Percentiles rank a stretch among this genome's conserved stretches.
These are phyloP conservation scores for Pocillopora verrucosa DNA, from an alignment of 64 coral and sea anemone genomes.

Conservation along the genomic window DNA sequence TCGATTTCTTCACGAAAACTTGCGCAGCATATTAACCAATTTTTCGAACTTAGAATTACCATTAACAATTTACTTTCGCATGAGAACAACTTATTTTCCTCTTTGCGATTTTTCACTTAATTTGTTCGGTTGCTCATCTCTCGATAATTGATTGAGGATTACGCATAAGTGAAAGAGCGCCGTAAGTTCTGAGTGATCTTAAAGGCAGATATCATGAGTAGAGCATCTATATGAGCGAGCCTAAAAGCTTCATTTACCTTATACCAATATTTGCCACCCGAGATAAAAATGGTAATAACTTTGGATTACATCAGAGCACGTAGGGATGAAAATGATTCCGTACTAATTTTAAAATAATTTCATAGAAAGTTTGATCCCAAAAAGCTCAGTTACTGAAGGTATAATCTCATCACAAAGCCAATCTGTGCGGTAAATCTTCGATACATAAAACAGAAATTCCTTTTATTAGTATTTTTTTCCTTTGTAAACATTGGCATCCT, in stretches of 20 bases:
- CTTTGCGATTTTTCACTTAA: neutral
- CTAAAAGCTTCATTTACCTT: slow-evolving; percentile 7
- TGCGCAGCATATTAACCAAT: too few relatives aligned
- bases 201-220: slow-evolving; percentile 10
- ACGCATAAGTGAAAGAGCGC: neutral
- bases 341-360: neutral
- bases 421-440: neutral
- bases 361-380: neutral
- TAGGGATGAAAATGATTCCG: neutral
- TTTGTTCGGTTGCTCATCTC: neutral
- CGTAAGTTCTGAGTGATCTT: neutral
- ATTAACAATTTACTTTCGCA: neutral
- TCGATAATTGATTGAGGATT: neutral
- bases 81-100: neutral
- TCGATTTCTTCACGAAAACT: neutral
- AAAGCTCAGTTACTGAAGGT: neutral
- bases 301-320: neutral
- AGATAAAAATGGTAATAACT: slow-evolving; percentile 22
- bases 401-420: neutral
- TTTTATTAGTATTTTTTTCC: neutral
- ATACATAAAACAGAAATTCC: neutral
- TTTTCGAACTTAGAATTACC: too few relatives aligned
- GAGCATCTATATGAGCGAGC: neutral
- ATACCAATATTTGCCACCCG: neutral
- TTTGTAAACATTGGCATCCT: neutral